Evolutionary conservation across 2,797 vertebrate species (phyloP), one percentile per base, ranked within the genome.

Genomic region (Pangasius sanitwongsei): DNA sequence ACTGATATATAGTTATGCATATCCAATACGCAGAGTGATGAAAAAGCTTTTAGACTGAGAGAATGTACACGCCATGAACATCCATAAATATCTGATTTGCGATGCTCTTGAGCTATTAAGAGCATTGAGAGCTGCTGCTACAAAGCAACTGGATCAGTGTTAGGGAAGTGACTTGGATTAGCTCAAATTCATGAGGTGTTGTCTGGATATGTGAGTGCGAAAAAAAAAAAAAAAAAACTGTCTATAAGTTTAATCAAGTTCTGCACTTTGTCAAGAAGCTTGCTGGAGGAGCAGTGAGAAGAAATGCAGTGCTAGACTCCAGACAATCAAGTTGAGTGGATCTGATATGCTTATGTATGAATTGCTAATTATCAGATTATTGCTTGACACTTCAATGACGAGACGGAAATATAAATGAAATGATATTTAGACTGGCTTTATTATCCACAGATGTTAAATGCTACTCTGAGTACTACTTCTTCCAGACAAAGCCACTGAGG

Each of bases 291-390:
- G 34, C 7, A 23, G 31, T 28, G 50, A 81, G 23, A 57, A 78
- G 31, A 63, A 85, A 48, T 63, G 59, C 59, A 48, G 15, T 11
- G 25, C 18, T n/a, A 48, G 63, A 34, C n/a, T 84, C 4, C 9
- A 84, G 57, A 81, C 7, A 18, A 81, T 0, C 25, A 50, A 77
- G 44, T n/a, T 11, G 37, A 83, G 83, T 50, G n/a, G 63, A 13
- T 34, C 28, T 4, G 82, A 50, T 86, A 78, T 86, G 88, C 90
- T 85, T 86, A 86, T 86, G 89, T 37, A 87, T 55, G 50, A 87
- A 90, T 50, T 80, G 88, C 28, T 84, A 69, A 89, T 87, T 88
- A 90, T 59, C 55, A 61, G 74, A 82, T 69, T 88, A 37, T 75
- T 77, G 87, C 78, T 81, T 87, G 81, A 87, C 84, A 57, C 20